Conservation (phyloP, 2,888 invertebrate genomes). For the Andrena fulva region DNA sequence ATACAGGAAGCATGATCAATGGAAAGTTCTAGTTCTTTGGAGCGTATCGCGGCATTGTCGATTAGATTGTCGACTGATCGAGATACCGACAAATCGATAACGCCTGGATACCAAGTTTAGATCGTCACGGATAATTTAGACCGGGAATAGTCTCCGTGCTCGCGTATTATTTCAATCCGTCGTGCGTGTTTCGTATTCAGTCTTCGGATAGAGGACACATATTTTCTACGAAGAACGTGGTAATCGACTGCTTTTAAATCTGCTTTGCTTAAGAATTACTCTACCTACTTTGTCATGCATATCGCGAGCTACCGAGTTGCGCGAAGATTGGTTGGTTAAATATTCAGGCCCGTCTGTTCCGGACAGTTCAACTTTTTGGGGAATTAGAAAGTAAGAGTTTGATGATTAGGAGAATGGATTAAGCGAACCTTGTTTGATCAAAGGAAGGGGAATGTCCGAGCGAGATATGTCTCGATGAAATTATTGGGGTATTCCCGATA, state of each 20-base stretch:
- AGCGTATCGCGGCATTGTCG: slow-evolving; percentile 1
- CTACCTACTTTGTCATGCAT: slow-evolving; percentile 4
- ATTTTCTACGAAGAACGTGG: slow-evolving; percentile 17
- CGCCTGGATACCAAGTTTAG: neutral
- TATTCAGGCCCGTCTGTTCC: neutral
- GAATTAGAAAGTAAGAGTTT: neutral
- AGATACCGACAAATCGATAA: slow-evolving; percentile 26
- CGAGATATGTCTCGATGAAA: slow-evolving; percentile 3
- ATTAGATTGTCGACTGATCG: slow-evolving; percentile 35
- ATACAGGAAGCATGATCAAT: too few relatives aligned
- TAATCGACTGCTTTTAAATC: slow-evolving; percentile 17
- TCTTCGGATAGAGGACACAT: neutral
- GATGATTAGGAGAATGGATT: neutral
- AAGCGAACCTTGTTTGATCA: neutral
- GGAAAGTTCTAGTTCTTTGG: neutral
- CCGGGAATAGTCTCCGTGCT: neutral
- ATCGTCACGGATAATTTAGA: neutral
- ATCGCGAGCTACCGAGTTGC: neutral
- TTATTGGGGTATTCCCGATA: slow-evolving; percentile 64
- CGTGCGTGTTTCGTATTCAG: neutral
- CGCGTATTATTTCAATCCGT: neutral
- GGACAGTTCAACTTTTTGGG: neutral
- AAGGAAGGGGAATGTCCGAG: neutral
- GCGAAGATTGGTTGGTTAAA: neutral
- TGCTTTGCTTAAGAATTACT: slow-evolving; percentile 6